Percentiles rank a stretch among this genome's conserved stretches.
These are phyloP conservation scores for Triplophysa siluroides DNA, from an alignment of 2,113 vertebrate genomes.

Conservation along the genomic window DNA sequence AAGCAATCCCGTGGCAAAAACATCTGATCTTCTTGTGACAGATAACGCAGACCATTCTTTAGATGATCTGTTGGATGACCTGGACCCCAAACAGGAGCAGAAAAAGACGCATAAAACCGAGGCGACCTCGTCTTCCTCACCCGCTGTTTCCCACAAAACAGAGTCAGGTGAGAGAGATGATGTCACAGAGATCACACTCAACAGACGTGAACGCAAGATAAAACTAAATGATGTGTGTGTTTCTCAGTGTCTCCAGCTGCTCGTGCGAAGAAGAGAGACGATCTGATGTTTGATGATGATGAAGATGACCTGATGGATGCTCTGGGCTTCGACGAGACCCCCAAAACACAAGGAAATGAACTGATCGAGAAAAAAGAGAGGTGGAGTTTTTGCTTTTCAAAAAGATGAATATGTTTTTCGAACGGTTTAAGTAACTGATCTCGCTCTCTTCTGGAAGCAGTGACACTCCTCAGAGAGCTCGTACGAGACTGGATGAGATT, in stretches of 20 bases:
- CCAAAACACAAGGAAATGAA: conserved; percentile 57
- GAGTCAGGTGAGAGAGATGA: conserved; percentile 65
- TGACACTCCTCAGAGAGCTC: conserved; percentile 72
- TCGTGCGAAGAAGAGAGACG: conserved; percentile 61
- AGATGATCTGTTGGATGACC: conserved; percentile 73
- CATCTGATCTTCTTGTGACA: conserved; percentile 44
- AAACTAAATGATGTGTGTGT: neutral
- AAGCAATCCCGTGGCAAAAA: neutral
- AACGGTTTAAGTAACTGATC: neutral
- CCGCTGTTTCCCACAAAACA: conserved; percentile 44
- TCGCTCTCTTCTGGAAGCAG: conserved; percentile 54
- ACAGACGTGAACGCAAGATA: neutral
- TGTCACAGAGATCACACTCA: too few species aligned
- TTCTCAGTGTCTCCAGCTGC: conserved; percentile 52
- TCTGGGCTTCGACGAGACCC: conserved; percentile 75
- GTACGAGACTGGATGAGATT: conserved; percentile 82
- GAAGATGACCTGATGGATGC: conserved; percentile 81
- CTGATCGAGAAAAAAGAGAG: conserved; percentile 61
- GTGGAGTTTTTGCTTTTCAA: conserved; percentile 47
- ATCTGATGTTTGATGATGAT: conserved; percentile 78
- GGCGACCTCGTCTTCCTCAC: conserved; percentile 48
- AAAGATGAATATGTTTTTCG: neutral
- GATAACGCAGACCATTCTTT: conserved; percentile 72
- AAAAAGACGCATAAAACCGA: conserved; percentile 58
- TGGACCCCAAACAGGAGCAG: conserved; percentile 60